Conservation (phyloP, 1,140 invertebrate genomes). For the Colletes gigas region DNA sequence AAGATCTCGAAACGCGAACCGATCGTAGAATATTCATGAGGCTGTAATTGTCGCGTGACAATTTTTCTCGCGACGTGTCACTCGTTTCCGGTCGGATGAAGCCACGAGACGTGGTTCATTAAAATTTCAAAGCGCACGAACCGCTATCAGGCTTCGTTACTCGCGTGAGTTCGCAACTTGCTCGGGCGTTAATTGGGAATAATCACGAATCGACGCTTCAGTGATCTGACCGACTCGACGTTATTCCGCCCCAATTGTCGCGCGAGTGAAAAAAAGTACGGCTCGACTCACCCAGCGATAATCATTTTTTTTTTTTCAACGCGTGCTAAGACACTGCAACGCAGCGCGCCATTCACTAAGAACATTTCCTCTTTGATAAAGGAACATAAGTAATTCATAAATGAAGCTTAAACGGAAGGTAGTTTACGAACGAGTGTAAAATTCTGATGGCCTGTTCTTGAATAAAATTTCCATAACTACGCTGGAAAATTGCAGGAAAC, state of each 20-base stretch:
- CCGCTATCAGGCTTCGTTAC: neutral
- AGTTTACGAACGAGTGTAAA: no score
- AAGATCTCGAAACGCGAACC: neutral
- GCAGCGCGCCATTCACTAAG: no score
- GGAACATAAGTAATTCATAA: no score
- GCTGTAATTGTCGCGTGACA: neutral
- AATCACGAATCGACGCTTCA: constrained; percentile 2
- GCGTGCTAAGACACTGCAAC: neutral
- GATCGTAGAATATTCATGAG: neutral
- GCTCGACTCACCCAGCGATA: neutral
- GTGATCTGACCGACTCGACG: neutral
- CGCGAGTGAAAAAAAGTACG: neutral
- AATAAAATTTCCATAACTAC: no score
- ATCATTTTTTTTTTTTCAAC: no score
- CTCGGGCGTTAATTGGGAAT: constrained; percentile 35
- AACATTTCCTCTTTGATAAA: no score
- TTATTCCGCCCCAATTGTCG: neutral
- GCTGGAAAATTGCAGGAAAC: no score
- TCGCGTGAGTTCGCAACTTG: neutral
- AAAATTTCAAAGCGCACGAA: constrained; percentile 35
- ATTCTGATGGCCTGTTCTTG: no score
- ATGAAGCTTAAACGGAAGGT: no score
- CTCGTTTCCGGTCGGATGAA: neutral
- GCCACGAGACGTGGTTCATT: constrained; percentile 24
- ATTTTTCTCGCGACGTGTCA: neutral